Percentiles rank a stretch among this genome's conserved stretches.
Evolutionary conservation across 1,140 invertebrate genomes (phyloP).

Genomic region (Episyrphus balteatus): DNA sequence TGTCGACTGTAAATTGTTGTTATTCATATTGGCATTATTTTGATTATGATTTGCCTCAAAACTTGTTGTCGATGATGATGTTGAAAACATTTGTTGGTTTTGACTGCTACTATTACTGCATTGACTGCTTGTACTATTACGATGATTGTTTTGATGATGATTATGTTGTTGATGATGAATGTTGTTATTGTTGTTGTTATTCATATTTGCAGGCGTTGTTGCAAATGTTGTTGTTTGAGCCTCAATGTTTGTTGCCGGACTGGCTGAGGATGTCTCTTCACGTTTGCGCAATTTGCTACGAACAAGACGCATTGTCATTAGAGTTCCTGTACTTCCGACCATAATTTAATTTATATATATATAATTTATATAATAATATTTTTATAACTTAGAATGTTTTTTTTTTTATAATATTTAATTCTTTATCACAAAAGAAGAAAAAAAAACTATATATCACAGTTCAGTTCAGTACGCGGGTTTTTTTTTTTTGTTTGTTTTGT

Average conservation of each 20-base stretch:
- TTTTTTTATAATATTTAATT: background rate
- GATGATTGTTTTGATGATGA: slow-evolving; percentile 7
- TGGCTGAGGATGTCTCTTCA: slow-evolving; percentile 52
- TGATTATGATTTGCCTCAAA: too few species aligned
- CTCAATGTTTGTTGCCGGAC: slow-evolving; percentile 52
- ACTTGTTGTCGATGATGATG: background rate
- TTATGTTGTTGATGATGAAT: slow-evolving; percentile 3
- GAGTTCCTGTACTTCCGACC: slow-evolving; percentile 66
- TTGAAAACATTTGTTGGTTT: slow-evolving; percentile 21
- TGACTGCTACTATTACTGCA: slow-evolving; percentile 5
- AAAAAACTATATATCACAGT: background rate
- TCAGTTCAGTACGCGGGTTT: background rate
- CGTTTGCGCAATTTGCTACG: slow-evolving; percentile 75
- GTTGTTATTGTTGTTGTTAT: slow-evolving; percentile 13
- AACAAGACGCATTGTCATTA: slow-evolving; percentile 76
- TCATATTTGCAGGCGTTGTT: background rate
- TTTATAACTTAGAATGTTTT: too few species aligned
- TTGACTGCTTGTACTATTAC: background rate
- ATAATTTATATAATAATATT: too few species aligned
- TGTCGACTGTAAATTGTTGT: slow-evolving; percentile 5
- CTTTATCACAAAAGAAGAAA: background rate
- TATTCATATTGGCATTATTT: slow-evolving; percentile 12
- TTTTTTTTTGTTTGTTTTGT: background rate
- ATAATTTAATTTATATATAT: slow-evolving; percentile 34
- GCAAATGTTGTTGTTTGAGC: slow-evolving; percentile 36